Conservation (phyloP, 92 coral and sea anemone genomes). For the Chrysogorgia sp. region DNA sequence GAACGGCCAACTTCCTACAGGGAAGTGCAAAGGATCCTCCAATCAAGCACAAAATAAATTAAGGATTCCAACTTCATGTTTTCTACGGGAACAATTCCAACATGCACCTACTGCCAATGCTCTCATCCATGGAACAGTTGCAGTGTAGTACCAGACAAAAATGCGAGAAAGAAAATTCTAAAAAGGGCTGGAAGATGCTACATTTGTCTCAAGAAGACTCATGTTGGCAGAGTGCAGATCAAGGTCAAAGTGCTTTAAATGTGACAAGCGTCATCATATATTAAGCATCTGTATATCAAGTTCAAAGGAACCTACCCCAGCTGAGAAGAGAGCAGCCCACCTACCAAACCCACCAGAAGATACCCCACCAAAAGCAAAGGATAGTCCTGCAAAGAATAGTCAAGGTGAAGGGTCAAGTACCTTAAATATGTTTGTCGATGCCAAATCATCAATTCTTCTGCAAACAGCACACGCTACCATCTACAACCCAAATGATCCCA, state of each 20-base stretch:
- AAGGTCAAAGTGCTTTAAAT: not conserved
- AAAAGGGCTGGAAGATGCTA: constrained; percentile 21
- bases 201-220: constrained; percentile 9
- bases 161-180: constrained; percentile 7
- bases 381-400: not conserved
- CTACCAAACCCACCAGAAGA: not conserved
- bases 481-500: constrained; percentile 8
- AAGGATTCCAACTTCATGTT: constrained; percentile 7
- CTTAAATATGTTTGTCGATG: constrained; percentile 13
- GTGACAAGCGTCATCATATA: constrained; percentile 7
- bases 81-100: too few relatives aligned
- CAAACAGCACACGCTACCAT: constrained; percentile 13
- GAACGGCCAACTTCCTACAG: constrained; percentile 5
- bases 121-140: constrained; percentile 5
- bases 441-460: not conserved
- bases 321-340: not conserved
- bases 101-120: not conserved
- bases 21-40: constrained; percentile 11
- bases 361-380: not conserved
- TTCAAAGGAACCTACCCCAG: not conserved
- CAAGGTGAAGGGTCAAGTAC: not conserved
- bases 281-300: constrained; percentile 17
- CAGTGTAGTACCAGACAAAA: too few relatives aligned
- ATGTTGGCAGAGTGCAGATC: constrained; percentile 14
- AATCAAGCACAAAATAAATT: not conserved